Base-by-base conservation (phyloP, 2,113 vertebrate species). In the Pteruthius melanotis region DNA sequence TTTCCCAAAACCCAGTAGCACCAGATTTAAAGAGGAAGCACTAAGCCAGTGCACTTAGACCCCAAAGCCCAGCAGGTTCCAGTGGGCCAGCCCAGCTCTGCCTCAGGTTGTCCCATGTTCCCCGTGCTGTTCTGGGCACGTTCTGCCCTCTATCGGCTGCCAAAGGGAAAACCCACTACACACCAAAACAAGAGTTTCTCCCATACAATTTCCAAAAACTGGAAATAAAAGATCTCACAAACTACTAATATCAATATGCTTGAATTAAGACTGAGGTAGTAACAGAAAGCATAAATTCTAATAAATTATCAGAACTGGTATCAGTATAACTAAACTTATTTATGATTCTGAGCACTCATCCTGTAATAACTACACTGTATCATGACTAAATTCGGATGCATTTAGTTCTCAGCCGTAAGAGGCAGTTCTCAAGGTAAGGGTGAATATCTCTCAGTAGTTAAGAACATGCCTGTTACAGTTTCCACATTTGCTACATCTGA, bases 21-120 rank as follows among this genome's bases (percentile, higher is more conserved):
- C 4, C 21, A 47, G 30, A 12, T 60, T 47, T 68, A 26, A n/a
- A 16, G 28, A 49, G 42, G 18, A 90, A 72, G 50, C 42, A 72
- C 45, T 27, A 42, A 30, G 15, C 47, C n/a, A 64, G 42, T 54
- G 66, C 54, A 45, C 54, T 47, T 2, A 45, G 69, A 39, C 4
- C 42, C 50, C 10, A 23, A 35, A 64, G 39, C 7, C 54, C 65
- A 64, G 70, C 40, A 49, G 50, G 42, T 35, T 28, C 10, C 49
- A 49, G 69, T 2, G 35, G 26, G n/a, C 42, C 47, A 44, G 11
- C 37, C 44, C 65, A 56, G 35, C 42, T 33, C 19, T 24, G 52
- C 28, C 82, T 11, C 6, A 9, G 33, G 33, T 4, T 5, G 28
- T 7, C 18, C 33, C 14, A 2, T 0, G 12, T 5, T 8, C 26